A percentile compares a stretch with the other conserved stretches of the same genome.
These are phyloP conservation scores for Istiophorus platypterus DNA, from an alignment of 2,113 vertebrate genomes.

Conservation along the genomic window DNA sequence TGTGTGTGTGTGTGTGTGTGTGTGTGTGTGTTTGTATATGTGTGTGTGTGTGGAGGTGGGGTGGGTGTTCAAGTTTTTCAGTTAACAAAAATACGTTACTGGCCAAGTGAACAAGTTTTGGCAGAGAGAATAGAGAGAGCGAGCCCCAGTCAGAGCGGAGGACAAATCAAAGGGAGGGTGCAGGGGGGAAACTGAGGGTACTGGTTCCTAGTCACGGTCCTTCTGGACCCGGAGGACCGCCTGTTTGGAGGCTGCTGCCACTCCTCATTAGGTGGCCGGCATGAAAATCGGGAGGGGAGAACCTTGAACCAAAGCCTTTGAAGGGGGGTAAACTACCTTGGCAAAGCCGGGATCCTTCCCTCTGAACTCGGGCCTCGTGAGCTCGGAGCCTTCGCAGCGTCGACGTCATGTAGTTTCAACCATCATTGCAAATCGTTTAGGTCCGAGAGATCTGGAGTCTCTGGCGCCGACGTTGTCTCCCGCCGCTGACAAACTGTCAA, in stretches of 20 bases:
- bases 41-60: neutral
- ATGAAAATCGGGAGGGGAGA: neutral
- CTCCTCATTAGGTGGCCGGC: neutral
- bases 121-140: slow-evolving; percentile 25
- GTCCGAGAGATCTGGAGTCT: too few relatives aligned
- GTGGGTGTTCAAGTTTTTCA: slow-evolving; percentile 8
- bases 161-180: neutral
- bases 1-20: neutral
- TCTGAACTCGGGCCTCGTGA: neutral
- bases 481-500: neutral
- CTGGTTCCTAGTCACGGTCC: slow-evolving; percentile 21
- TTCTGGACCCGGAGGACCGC: slow-evolving; percentile 23
- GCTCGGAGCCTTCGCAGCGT: neutral
- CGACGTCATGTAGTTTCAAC: neutral
- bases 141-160: slow-evolving; percentile 6
- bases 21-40: neutral
- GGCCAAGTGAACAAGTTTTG: slow-evolving; percentile 29
- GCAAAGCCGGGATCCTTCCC: too few relatives aligned
- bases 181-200: neutral
- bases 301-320: slow-evolving; percentile 10
- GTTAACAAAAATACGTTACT: slow-evolving; percentile 12
- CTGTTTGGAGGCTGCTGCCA: neutral
- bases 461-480: neutral
- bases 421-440: too few relatives aligned
- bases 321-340: neutral